Conservation (phyloP, 1,140 invertebrate species). For the Drosophila teissieri region DNA sequence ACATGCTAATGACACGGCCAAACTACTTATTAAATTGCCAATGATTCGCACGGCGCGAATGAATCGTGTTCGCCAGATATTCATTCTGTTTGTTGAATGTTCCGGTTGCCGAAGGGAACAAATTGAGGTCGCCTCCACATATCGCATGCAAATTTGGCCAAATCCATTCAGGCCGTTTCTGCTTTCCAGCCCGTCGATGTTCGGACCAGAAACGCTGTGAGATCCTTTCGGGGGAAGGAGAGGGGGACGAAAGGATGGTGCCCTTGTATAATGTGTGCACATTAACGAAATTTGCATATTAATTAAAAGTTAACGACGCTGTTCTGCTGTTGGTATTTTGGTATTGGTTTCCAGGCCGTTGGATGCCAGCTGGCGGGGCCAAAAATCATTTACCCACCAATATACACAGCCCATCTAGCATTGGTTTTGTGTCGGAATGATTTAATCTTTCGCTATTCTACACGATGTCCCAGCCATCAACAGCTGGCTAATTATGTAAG, state of each 20-base stretch:
- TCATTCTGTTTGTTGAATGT: constrained; percentile 27
- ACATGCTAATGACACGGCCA: constrained; percentile 41
- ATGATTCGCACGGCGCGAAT: constrained; percentile 27
- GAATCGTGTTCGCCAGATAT: constrained; percentile 34
- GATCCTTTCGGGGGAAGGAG: background rate
- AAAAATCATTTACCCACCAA: constrained; percentile 29
- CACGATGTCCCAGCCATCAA: constrained; percentile 39
- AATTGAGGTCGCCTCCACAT: constrained; percentile 55
- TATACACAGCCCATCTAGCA: constrained; percentile 3
- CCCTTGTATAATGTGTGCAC: constrained; percentile 51
- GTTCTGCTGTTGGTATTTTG: constrained; percentile 23
- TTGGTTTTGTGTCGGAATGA: constrained; percentile 32
- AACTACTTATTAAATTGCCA: constrained; percentile 53
- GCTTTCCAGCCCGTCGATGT: background rate
- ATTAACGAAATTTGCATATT: constrained; percentile 79
- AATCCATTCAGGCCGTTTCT: constrained; percentile 30
- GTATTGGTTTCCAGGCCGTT: constrained; percentile 4
- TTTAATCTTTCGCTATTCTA: constrained; percentile 33
- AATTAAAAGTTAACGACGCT: constrained; percentile 72
- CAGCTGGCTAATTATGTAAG: constrained; percentile 51
- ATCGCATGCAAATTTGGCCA: constrained; percentile 47
- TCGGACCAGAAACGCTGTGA: constrained; percentile 15
- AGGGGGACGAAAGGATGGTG: background rate
- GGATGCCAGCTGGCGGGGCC: constrained; percentile 27
- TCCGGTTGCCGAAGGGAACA: constrained; percentile 9